phyloP scores from a whole-genome alignment of 2,113 vertebrate genomes.

The Hepsetus odoe region DNA sequence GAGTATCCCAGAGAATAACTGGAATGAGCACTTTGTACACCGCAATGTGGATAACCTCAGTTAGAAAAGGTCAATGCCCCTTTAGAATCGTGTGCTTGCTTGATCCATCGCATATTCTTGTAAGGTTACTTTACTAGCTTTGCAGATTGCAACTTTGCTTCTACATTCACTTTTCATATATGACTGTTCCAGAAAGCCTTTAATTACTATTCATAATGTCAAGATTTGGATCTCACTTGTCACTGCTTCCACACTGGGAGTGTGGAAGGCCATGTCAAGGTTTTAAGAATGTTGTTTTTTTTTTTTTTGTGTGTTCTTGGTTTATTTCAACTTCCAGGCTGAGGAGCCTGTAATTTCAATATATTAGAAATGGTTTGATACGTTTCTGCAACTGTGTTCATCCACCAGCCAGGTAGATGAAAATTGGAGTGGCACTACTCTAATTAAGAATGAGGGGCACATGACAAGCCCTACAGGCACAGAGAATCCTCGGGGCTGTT shows the following conservation, averaged over 20 bases:
- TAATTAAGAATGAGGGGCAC: no score
- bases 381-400: conserved; percentile 49
- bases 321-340: conserved; percentile 23
- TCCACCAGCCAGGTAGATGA: conserved; percentile 20
- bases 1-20: no score
- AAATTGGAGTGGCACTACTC: conserved; percentile 25
- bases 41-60: no score
- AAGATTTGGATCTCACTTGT: conserved; percentile 2
- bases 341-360: conserved; percentile 39
- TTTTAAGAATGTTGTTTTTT: conserved; percentile 50
- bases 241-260: conserved; percentile 13
- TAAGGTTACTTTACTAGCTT: no score
- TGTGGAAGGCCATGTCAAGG: conserved; percentile 35
- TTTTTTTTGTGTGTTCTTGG: conserved; percentile 29
- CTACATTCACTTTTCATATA: background rate
- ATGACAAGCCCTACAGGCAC: background rate
- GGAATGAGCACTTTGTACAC: no score
- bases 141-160: no score
- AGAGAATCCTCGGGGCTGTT: no score
- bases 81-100: no score
- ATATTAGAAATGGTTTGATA: conserved; percentile 50
- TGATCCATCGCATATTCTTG: no score
- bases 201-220: conserved; percentile 14
- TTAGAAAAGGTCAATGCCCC: no score
- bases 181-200: background rate